Evolutionary conservation across 64 coral and sea anemone species (phyloP).

Genomic region (Hydrozoanthus tunicans): DNA sequence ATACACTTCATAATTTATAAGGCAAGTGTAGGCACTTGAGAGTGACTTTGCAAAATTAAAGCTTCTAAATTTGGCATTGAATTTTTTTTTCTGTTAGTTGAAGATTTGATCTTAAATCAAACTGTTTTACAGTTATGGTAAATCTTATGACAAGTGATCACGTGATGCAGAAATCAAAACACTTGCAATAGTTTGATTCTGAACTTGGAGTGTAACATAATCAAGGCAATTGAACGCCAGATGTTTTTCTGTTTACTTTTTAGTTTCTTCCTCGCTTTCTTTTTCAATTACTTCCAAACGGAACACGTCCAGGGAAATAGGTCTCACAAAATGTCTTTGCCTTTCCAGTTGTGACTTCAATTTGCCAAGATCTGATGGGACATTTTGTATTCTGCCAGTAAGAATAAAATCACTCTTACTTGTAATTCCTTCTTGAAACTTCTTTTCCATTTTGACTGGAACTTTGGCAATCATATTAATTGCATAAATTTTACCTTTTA

Average conservation of each 20-base stretch:
- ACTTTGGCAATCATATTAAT: conserved; percentile 84
- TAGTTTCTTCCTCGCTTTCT: conserved; percentile 9
- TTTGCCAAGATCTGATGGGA: conserved; percentile 79
- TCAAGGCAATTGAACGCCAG: background rate
- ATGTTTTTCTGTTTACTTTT: background rate
- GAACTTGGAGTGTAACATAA: no score
- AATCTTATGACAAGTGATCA: no score
- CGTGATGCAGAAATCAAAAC: no score
- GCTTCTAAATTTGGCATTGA: no score
- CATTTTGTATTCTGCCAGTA: conserved; percentile 75
- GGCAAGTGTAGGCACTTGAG: no score
- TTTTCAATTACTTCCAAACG: conserved; percentile 49
- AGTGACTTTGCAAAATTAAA: no score
- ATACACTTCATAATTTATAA: no score
- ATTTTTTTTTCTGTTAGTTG: no score
- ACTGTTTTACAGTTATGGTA: no score
- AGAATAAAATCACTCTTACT: conserved; percentile 83
- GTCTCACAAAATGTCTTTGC: conserved; percentile 82
- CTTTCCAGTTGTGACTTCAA: conserved; percentile 81
- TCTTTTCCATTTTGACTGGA: conserved; percentile 81
- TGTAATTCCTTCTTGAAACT: conserved; percentile 67
- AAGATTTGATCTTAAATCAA: no score
- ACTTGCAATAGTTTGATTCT: no score
- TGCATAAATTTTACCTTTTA: conserved; percentile 83
- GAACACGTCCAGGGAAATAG: conserved; percentile 84